Conservation (phyloP, 2,797 vertebrate species). For the Pteronotus mesoamericanus region DNA sequence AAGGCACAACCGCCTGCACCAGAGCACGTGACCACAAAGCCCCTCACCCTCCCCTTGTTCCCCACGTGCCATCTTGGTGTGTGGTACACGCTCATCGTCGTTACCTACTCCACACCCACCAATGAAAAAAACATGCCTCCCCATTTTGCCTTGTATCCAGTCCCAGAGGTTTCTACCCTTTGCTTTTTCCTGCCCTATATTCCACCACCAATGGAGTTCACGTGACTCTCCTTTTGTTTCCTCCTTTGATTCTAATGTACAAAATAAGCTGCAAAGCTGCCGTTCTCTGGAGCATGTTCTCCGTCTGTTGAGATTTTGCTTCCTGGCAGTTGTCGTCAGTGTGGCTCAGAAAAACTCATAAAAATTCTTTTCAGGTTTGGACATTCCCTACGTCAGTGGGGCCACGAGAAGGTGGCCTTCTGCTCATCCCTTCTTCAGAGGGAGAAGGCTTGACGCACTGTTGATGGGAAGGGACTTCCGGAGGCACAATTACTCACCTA, state of each 20-base stretch:
- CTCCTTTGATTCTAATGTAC: neutral
- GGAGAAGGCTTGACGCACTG: fast-evolving
- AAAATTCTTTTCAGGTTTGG: neutral
- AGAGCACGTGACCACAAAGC: neutral
- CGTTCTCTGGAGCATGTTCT: neutral
- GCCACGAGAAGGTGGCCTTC: fast-evolving
- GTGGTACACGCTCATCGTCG: no score
- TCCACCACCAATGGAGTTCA: neutral
- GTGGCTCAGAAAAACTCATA: neutral
- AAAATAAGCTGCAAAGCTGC: neutral
- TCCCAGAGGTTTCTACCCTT: neutral
- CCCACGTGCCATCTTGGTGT: neutral
- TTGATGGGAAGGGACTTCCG: fast-evolving
- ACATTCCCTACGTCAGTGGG: neutral
- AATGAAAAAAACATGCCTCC: neutral
- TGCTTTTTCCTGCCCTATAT: no score
- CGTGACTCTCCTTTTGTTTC: fast-evolving
- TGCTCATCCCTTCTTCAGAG: neutral
- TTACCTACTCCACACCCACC: neutral
- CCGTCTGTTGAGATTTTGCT: neutral
- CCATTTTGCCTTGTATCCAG: neutral
- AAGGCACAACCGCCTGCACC: neutral
- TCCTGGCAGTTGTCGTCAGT: neutral
- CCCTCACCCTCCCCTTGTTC: neutral
- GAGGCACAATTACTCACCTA: neutral